Evolutionary conservation across 2,888 invertebrate species (phyloP), one percentile per base, ranked within the genome.

Genomic region (Xestia sexstrigata): DNA sequence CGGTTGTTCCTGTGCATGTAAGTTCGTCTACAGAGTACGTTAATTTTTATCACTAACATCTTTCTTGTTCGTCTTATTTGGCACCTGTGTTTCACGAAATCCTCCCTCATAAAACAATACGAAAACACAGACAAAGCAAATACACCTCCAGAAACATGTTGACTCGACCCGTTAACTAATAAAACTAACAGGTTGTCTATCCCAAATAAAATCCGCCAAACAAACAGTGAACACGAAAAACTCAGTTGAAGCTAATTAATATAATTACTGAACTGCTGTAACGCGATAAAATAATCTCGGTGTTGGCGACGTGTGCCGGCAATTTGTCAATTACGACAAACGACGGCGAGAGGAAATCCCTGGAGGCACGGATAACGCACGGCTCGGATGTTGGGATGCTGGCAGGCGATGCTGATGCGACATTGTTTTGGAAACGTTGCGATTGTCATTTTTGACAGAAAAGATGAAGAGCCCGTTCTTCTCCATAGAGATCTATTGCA

Each of bases 281-380:
- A 88, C 84, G 69, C 65, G 88, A 88, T 87, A 85, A 89, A 87
- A 89, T 89, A 83, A 88, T 89, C 81, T 78, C 69, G 30, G 74
- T 66, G 70, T 62, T 69, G 39, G 65, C 78, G 65, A 77, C 76
- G 83, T 80, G 77, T 79, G 87, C 71, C 76, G 76, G 76, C 76
- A 81, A 81, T 86, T 87, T 88, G 82, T 87, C 86, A 88, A 87
- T 89, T 89, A 81, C 86, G 65, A 83, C 81, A 76, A 76, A 78
- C 78, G 74, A 73, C 68, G 87, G 86, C 69, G 6, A 47, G 74
- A 78, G 79, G 68, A 74, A 87, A 78, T 80, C 82, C 80, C 76
- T n/a, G 8, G 78, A 74, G 80, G 26, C 15, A 20, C 42, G 76
- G 80, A 74, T 71, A 74, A 47, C 60, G 73, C 85, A 87, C 75